A percentile compares a stretch with the other conserved stretches of the same genome.
These are phyloP conservation scores for Formica selysi DNA, from an alignment of 1,140 invertebrate species.

Conservation along the genomic window DNA sequence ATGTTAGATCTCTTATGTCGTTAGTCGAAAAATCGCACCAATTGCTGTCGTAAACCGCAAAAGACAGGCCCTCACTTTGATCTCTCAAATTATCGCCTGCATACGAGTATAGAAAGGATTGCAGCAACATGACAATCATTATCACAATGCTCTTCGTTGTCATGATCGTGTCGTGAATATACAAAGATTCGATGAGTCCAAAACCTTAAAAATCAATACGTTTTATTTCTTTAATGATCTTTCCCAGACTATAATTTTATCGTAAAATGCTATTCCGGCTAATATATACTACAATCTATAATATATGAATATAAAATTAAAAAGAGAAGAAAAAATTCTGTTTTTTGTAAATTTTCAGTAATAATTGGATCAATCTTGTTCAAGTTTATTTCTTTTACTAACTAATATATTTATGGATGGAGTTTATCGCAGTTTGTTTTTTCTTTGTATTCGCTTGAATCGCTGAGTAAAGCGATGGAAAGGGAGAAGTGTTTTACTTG, in stretches of 20 bases:
- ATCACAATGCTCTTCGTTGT: slow-evolving; percentile 50
- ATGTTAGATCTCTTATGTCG: slow-evolving; percentile 50
- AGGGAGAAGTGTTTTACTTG: no score
- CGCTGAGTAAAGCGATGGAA: no score
- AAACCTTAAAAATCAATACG: slow-evolving; percentile 60
- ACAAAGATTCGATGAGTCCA: slow-evolving; percentile 51
- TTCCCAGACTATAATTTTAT: neutral
- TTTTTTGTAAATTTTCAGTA: no score
- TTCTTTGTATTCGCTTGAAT: no score
- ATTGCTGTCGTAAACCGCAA: slow-evolving; percentile 47
- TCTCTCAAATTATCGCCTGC: slow-evolving; percentile 63
- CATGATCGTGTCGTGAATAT: slow-evolving; percentile 53
- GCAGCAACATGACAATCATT: neutral
- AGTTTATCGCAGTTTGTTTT: no score
- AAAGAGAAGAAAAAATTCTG: neutral
- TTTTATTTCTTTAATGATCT: neutral
- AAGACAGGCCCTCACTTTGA: slow-evolving; percentile 61
- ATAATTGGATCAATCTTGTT: no score
- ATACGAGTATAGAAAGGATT: slow-evolving; percentile 67
- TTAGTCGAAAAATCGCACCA: slow-evolving; percentile 57
- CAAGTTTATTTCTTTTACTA: no score
- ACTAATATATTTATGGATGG: no score
- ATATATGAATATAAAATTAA: neutral
- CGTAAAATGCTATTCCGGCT: neutral
- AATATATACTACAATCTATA: neutral